A percentile compares a stretch with the other conserved stretches of the same genome.
Evolutionary conservation across 2,888 invertebrate genomes (phyloP).

Genomic region (Drosophila macrospina): DNA sequence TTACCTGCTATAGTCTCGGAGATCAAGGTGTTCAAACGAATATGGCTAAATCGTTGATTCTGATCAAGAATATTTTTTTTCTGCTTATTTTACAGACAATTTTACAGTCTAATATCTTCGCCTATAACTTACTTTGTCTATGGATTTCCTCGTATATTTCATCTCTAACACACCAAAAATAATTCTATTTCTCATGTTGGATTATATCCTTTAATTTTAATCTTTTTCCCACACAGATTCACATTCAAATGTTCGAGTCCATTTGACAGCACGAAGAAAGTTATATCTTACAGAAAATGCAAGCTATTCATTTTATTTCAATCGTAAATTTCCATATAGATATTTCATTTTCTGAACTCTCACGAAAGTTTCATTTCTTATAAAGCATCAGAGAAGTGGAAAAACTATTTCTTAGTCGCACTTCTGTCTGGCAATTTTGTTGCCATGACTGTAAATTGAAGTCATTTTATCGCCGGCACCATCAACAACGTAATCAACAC

Average conservation of each 20-base stretch:
- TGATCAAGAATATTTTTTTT: too few species aligned
- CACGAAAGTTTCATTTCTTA: neutral
- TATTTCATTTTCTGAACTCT: neutral
- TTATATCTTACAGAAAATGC: too few species aligned
- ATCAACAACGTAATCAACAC: constrained; percentile 23
- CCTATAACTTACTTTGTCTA: too few species aligned
- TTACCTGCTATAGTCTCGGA: too few species aligned
- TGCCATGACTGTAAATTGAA: constrained; percentile 24
- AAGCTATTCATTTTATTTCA: neutral
- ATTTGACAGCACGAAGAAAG: too few species aligned
- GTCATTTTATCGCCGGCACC: constrained; percentile 17
- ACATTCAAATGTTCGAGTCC: neutral
- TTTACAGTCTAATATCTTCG: too few species aligned
- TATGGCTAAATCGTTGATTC: too few species aligned
- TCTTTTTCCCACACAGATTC: neutral
- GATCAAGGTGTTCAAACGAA: too few species aligned
- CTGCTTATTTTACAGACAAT: too few species aligned
- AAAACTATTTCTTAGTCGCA: constrained; percentile 7
- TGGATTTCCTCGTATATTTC: neutral
- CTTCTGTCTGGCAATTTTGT: constrained; percentile 9
- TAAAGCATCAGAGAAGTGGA: neutral
- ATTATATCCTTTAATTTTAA: neutral
- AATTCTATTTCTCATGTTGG: too few species aligned
- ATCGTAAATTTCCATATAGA: neutral
- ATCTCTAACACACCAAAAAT: neutral